These are phyloP conservation scores for Ariolimax columbianus DNA, from an alignment of 2,888 invertebrate genomes.

Conservation along the genomic window DNA sequence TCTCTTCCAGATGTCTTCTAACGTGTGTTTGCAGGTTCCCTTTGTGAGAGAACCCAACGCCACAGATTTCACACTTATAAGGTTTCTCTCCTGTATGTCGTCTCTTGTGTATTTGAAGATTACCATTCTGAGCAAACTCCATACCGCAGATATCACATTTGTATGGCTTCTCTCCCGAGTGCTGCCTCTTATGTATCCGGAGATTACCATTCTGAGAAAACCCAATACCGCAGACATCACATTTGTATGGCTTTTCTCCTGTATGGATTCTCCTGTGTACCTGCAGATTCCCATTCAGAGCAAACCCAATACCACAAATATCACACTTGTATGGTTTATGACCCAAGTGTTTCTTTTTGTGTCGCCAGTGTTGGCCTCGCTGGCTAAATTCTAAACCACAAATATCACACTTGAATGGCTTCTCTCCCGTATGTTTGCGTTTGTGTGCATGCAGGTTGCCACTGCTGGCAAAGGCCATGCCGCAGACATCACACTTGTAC, in stretches of 20 bases:
- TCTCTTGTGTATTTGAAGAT: constrained; percentile 26
- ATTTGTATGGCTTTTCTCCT: constrained; percentile 44
- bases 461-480: constrained; percentile 30
- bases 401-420: constrained; percentile 30
- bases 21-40: constrained; percentile 30
- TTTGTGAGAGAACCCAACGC: constrained; percentile 30
- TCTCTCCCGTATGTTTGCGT: constrained; percentile 21
- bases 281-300: constrained; percentile 5
- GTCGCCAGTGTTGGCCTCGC: constrained; percentile 40
- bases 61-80: constrained; percentile 26
- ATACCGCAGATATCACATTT: constrained; percentile 33
- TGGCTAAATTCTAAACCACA: constrained; percentile 28
- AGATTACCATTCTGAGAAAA: constrained; percentile 47
- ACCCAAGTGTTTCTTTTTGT: constrained; percentile 49
- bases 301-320: constrained; percentile 15
- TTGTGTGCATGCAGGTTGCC: constrained; percentile 13
- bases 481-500: constrained; percentile 49
- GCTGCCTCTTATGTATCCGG: constrained; percentile 46
- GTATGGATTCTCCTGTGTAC: constrained; percentile 9
- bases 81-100: constrained; percentile 21
- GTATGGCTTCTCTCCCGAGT: constrained; percentile 51
- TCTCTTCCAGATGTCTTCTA: constrained; percentile 9
- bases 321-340: constrained; percentile 49
- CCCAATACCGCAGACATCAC: constrained; percentile 44
- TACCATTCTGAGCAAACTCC: constrained; percentile 42